Evolutionary conservation across 2,888 invertebrate species (phyloP).

Genomic region (Timema podura): DNA sequence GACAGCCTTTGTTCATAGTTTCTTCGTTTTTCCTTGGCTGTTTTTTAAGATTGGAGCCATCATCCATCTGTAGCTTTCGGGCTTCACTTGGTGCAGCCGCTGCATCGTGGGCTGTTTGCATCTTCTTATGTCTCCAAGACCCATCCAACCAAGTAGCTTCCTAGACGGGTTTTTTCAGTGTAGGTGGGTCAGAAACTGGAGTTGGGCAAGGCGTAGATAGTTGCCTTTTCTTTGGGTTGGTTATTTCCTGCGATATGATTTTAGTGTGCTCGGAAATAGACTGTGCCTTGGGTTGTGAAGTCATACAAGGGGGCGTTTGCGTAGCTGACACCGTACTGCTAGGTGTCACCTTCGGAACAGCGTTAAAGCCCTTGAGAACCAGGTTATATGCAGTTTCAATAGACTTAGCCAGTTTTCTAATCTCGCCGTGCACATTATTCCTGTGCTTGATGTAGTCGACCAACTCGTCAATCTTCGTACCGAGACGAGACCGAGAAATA

Average conservation of each 20-base stretch:
- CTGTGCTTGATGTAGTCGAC: not conserved
- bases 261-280: not conserved
- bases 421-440: not conserved
- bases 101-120: not conserved
- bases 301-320: not conserved
- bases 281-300: not conserved
- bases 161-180: not conserved
- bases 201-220: not conserved
- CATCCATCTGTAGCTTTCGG: not conserved
- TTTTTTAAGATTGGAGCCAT: too few species aligned
- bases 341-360: not conserved
- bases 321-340: not conserved
- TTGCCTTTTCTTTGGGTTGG: not conserved
- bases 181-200: not conserved
- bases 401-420: not conserved
- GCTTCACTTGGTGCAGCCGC: not conserved
- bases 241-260: not conserved
- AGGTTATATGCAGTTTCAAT: not conserved
- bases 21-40: too few species aligned
- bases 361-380: not conserved
- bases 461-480: constrained; percentile 5
- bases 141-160: not conserved
- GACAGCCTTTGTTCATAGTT: too few species aligned
- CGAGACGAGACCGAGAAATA: too few species aligned
- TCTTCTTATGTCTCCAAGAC: not conserved